phyloP scores from a whole-genome alignment of 1,140 invertebrate genomes.

The Babylonia areolata region DNA sequence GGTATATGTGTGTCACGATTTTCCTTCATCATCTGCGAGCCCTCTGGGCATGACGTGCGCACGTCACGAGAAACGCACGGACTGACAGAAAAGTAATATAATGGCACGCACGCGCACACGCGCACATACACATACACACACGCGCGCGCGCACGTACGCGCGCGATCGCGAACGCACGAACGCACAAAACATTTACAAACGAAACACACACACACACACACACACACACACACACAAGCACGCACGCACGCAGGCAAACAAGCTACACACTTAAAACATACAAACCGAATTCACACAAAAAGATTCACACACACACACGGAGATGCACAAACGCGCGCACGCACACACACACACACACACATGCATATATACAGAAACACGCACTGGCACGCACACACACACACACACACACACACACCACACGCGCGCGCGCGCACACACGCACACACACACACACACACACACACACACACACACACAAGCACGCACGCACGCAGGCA shows the following conservation, averaged over 20 bases:
- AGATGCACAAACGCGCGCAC: background rate
- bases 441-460: background rate
- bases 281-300: background rate
- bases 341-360: background rate
- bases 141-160: background rate
- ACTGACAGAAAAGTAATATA: background rate
- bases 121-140: background rate
- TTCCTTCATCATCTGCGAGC: too few relatives aligned
- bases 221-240: slow-evolving; percentile 1
- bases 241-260: background rate
- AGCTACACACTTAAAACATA: background rate
- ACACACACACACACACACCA: background rate
- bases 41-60: background rate
- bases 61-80: background rate
- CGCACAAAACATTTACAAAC: background rate
- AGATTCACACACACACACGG: background rate
- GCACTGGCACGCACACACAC: background rate
- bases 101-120: background rate
- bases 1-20: too few relatives aligned
- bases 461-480: background rate
- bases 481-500: background rate
- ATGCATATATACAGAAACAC: background rate
- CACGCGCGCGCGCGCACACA: background rate
- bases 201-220: slow-evolving; percentile 7
- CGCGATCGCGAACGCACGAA: background rate